Evolutionary conservation across 2,888 invertebrate genomes (phyloP).

Genomic region (Amiota communis): DNA sequence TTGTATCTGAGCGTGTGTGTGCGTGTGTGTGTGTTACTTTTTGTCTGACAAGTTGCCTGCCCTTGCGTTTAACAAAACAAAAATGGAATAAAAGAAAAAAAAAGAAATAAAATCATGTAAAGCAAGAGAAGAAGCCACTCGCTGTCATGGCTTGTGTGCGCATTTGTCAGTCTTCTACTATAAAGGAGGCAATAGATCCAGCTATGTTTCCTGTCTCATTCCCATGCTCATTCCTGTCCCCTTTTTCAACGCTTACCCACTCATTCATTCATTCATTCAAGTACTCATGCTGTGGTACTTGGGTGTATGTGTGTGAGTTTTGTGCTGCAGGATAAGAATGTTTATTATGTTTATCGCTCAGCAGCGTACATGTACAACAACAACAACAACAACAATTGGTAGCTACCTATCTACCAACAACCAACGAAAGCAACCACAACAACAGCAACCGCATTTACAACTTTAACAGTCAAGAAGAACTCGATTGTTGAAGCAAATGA

Average conservation of each 20-base stretch:
- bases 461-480: slow-evolving; percentile 47
- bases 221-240: slow-evolving; percentile 61
- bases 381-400: background rate
- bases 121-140: slow-evolving; percentile 44
- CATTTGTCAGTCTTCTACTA: background rate
- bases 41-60: slow-evolving; percentile 1
- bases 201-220: slow-evolving; percentile 19
- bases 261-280: too few relatives aligned
- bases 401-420: background rate
- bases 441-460: slow-evolving; percentile 63
- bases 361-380: slow-evolving; percentile 35
- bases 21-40: background rate
- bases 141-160: slow-evolving; percentile 38
- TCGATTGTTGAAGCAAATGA: background rate
- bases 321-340: slow-evolving; percentile 60
- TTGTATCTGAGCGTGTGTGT: slow-evolving; percentile 15
- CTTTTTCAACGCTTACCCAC: slow-evolving; percentile 62
- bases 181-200: background rate
- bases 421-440: slow-evolving; percentile 49
- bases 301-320: slow-evolving; percentile 44
- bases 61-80: background rate
- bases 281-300: slow-evolving; percentile 12
- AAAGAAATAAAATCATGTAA: background rate
- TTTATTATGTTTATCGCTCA: slow-evolving; percentile 60
- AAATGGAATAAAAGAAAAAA: too few relatives aligned